These are phyloP conservation scores for Sycophila texana DNA, from an alignment of 2,888 invertebrate genomes.

Conservation along the genomic window DNA sequence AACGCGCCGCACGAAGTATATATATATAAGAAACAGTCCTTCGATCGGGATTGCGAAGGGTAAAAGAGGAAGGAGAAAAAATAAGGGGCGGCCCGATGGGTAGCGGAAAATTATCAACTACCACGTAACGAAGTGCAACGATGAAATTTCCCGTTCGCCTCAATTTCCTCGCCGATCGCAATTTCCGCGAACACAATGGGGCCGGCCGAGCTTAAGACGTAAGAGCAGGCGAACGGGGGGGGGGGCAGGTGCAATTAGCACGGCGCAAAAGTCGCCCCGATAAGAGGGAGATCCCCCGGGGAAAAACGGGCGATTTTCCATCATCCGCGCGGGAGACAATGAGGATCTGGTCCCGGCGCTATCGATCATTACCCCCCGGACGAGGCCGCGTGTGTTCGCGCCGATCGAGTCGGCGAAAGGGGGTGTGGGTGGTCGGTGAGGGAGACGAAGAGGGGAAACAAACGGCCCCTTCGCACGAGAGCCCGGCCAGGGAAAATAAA, in stretches of 20 bases:
- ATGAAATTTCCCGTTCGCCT: conserved; percentile 5
- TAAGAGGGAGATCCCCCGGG: conserved; percentile 2
- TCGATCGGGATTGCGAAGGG: neutral
- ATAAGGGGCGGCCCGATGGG: neutral
- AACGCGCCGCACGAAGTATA: neutral
- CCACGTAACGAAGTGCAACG: neutral
- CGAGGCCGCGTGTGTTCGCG: neutral
- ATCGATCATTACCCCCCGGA: conserved; percentile 1
- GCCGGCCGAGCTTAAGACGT: neutral
- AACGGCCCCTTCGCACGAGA: conserved; percentile 11
- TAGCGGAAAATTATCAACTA: conserved; percentile 18
- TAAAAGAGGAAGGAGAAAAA: neutral
- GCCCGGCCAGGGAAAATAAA: neutral
- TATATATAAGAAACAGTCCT: conserved; percentile 1
- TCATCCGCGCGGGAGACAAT: conserved; percentile 28
- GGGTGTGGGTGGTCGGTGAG: neutral
- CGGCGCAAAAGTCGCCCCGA: conserved; percentile 5
- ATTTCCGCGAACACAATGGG: conserved; percentile 18
- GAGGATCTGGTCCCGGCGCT: neutral
- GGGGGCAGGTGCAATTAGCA: conserved; percentile 12
- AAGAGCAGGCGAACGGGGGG: neutral
- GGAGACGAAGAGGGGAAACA: neutral
- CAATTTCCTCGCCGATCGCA: conserved; percentile 19
- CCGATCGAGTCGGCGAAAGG: neutral
- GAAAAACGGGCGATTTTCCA: conserved; percentile 3